Evolutionary conservation across 2,888 invertebrate genomes (phyloP).

Genomic region (Hydrotaea cyrtoneurina): DNA sequence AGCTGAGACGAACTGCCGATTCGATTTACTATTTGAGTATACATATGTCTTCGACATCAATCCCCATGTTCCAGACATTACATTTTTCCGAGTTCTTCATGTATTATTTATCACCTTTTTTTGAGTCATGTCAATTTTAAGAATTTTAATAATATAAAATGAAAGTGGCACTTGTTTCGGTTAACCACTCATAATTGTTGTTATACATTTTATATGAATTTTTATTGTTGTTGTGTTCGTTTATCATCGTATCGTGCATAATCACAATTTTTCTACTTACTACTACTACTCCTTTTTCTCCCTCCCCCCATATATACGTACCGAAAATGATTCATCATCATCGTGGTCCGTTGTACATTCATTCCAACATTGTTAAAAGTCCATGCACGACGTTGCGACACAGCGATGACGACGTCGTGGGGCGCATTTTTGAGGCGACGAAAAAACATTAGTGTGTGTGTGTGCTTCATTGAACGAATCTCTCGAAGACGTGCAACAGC

Average conservation of each 20-base stretch:
- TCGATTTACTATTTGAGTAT: no score
- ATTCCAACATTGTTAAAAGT: not conserved
- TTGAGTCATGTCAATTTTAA: not conserved
- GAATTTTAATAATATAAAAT: not conserved
- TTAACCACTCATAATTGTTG: constrained; percentile 3
- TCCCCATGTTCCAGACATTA: no score
- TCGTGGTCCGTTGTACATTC: not conserved
- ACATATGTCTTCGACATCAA: no score
- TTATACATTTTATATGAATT: not conserved
- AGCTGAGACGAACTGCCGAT: no score
- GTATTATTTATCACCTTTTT: not conserved
- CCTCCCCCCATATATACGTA: no score
- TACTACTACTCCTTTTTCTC: not conserved
- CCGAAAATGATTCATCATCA: constrained; percentile 16
- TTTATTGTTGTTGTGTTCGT: not conserved
- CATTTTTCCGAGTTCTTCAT: no score
- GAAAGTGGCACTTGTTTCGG: not conserved
- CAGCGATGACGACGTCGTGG: constrained; percentile 10
- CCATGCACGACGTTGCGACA: constrained; percentile 24
- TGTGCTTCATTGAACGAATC: constrained; percentile 24
- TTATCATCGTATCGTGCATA: not conserved
- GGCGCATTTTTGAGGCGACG: not conserved
- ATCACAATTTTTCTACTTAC: not conserved
- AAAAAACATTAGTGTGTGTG: not conserved
- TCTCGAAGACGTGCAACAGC: constrained; percentile 25